phyloP scores from a whole-genome alignment of 2,888 invertebrate genomes.

The Helicoverpa assulta region DNA sequence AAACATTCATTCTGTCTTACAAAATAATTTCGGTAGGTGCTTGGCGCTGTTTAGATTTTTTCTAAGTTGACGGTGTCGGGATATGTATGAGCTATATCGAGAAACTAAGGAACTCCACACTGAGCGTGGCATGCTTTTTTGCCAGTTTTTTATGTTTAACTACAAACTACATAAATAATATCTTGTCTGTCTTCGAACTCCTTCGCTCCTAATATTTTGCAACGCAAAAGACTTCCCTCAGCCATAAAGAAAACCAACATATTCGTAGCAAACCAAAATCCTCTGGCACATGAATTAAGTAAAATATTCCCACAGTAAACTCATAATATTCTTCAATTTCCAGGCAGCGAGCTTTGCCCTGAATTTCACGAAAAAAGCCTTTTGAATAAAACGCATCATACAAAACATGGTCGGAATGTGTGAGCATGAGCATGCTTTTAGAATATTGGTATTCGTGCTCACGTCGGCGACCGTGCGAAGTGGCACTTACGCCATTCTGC shows the following conservation, averaged over 20 bases:
- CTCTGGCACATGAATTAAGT: constrained; percentile 45
- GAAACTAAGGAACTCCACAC: no score
- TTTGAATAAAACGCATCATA: constrained; percentile 62
- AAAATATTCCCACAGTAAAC: constrained; percentile 48
- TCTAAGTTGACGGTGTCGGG: no score
- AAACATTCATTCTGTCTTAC: no score
- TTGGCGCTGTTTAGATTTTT: no score
- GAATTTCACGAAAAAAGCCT: constrained; percentile 45
- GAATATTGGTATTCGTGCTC: constrained; percentile 73
- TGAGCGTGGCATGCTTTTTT: no score
- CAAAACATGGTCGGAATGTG: constrained; percentile 63
- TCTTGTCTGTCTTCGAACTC: background rate
- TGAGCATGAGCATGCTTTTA: constrained; percentile 75
- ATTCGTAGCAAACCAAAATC: constrained; percentile 39
- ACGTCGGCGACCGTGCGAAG: constrained; percentile 63
- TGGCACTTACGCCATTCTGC: constrained; percentile 64
- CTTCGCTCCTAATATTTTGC: background rate
- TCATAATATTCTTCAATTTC: constrained; percentile 51
- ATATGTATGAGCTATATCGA: no score
- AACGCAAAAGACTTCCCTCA: background rate
- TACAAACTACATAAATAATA: no score
- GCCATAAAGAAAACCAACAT: constrained; percentile 29
- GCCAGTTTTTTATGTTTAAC: no score
- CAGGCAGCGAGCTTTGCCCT: constrained; percentile 42
- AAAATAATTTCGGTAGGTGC: no score